Evolutionary conservation across 2,113 vertebrate genomes (phyloP), one percentile per base, ranked within the genome.

Genomic region (Dicaeum eximium): DNA sequence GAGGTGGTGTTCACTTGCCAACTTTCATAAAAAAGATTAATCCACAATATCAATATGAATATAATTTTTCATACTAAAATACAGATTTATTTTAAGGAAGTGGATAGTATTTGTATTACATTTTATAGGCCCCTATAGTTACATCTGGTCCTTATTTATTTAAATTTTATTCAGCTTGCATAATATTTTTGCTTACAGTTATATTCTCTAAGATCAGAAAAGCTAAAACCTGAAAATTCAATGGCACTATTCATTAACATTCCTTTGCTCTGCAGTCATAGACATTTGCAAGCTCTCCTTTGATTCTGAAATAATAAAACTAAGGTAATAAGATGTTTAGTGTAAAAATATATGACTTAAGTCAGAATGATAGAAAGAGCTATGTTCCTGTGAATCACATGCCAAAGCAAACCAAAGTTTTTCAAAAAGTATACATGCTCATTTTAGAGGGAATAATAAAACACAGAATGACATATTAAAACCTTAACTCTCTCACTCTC

Each of bases 311-410:
- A 97, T 97, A 97, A 97, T 97, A 98, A 97, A 97, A 94, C 94
- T 93, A 97, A 97, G 96, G 97, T 97, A 98, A 97, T 97, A 97
- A 97, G 96, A 97, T 97, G 97, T 98, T 98, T 98, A 97, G 96
- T 98, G 92, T 97, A 97, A 98, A 98, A 98, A 98, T 97, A 97
- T 96, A 97, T 98, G 97, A 98, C 96, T 97, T 96, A 97, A 97
- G 96, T 96, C 93, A 92, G 92, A 98, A 96, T 89, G 97, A 97
- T 97, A 97, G 97, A 97, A 96, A 74, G 95, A 86, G 86, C 90
- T 81, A 88, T 78, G 96, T 84, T 97, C 94, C 94, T 96, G 69
- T 94, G 95, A 94, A 94, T 96, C 91, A 80, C 62, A 27, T n/a
- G 94, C 95, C 97, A 98, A 97, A 97, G 95, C 92, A 96, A 98